phyloP scores from a whole-genome alignment of 2,113 vertebrate genomes.

The Fulica atra region DNA sequence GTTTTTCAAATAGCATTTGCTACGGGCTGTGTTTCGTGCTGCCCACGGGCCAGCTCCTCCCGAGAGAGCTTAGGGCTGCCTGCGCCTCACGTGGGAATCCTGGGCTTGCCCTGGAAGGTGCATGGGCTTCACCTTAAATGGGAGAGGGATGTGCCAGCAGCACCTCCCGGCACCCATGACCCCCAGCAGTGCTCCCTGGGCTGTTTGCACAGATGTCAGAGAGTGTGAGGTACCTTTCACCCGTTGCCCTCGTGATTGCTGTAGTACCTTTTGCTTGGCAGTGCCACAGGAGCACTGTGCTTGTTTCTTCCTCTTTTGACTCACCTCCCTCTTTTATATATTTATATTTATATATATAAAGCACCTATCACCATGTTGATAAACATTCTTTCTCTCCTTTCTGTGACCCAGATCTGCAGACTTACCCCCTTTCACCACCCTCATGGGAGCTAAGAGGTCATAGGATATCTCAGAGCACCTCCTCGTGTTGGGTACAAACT shows the following conservation, averaged over 20 bases:
- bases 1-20: background rate
- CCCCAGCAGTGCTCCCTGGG: rapidly evolving
- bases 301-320: background rate
- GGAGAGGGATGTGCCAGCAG: background rate
- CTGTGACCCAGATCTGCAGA: background rate
- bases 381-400: background rate
- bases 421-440: background rate
- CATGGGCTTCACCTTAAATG: background rate
- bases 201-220: background rate
- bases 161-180: background rate
- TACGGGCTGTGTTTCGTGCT: background rate
- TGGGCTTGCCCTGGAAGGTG: background rate
- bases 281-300: background rate
- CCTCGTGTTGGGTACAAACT: rapidly evolving
- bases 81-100: background rate
- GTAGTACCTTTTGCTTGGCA: background rate
- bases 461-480: background rate
- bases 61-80: background rate
- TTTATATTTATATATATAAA: no score
- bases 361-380: no score
- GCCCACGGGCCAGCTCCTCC: background rate
- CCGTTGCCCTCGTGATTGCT: rapidly evolving
- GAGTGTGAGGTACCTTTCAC: background rate
- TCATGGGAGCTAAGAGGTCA: no score
- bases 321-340: background rate